phyloP scores from a whole-genome alignment of 2,113 vertebrate genomes.

The Notothenia coriiceps region DNA sequence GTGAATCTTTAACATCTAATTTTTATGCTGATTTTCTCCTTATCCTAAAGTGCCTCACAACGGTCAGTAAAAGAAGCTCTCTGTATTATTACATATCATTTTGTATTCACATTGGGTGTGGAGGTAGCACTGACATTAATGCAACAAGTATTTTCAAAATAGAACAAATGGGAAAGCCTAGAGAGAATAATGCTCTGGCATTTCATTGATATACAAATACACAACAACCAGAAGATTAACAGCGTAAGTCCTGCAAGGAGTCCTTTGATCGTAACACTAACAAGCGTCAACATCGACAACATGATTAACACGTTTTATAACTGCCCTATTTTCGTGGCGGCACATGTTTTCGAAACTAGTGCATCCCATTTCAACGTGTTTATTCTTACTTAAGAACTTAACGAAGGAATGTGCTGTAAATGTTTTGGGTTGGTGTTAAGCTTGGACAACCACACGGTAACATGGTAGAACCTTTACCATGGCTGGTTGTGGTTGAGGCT shows the following conservation, averaged over 20 bases:
- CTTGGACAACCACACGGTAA: neutral
- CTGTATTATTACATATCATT: no score
- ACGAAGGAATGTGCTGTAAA: neutral
- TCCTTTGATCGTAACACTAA: no score
- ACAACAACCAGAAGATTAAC: neutral
- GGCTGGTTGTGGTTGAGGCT: constrained; percentile 43
- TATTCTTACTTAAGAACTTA: neutral
- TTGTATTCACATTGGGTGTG: neutral
- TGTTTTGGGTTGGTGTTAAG: neutral
- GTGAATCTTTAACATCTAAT: neutral
- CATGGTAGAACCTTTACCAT: constrained; percentile 35
- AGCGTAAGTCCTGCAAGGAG: neutral
- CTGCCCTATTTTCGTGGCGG: neutral
- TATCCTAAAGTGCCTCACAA: neutral
- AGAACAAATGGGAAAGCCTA: constrained; percentile 5
- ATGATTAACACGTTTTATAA: no score
- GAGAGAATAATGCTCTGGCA: neutral
- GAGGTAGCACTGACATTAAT: neutral
- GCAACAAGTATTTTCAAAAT: neutral
- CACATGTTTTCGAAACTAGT: no score
- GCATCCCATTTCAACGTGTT: neutral
- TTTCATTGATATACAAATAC: neutral
- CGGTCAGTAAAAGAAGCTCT: neutral
- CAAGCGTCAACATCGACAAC: no score
- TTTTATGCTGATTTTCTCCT: neutral